phyloP scores from a whole-genome alignment of 2,888 invertebrate genomes.

The Dolomedes plantarius region DNA sequence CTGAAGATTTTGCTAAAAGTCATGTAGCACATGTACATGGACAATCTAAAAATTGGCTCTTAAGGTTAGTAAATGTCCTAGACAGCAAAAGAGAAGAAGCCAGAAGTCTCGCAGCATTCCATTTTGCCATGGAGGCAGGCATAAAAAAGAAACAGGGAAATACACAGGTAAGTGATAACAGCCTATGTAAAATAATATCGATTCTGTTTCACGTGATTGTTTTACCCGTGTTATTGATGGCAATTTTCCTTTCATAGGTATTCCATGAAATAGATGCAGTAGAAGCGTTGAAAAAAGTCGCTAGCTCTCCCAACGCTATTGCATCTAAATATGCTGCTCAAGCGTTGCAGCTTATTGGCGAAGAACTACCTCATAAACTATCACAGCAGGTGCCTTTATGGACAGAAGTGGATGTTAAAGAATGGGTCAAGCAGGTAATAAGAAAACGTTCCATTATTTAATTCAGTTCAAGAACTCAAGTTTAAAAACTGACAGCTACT shows the following conservation, averaged over 20 bases:
- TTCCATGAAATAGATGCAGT: conserved; percentile 96
- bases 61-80: conserved; percentile 93
- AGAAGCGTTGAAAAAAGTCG: conserved; percentile 95
- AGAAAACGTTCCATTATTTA: too few relatives aligned
- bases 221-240: too few relatives aligned
- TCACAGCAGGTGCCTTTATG: conserved; percentile 98
- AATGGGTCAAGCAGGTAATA: conserved; percentile 96
- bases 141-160: conserved; percentile 96
- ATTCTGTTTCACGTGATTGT: too few relatives aligned
- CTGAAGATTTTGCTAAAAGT: conserved; percentile 94
- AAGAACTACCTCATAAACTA: conserved; percentile 96
- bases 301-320: conserved; percentile 97
- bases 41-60: conserved; percentile 95
- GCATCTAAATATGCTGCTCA: conserved; percentile 98
- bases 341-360: conserved; percentile 93
- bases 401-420: conserved; percentile 96
- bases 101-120: conserved; percentile 96
- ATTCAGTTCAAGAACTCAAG: too few relatives aligned
- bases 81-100: conserved; percentile 97
- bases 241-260: conserved; percentile 22
- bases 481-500: too few relatives aligned
- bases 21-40: conserved; percentile 95
- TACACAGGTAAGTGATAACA: conserved; percentile 80
- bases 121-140: conserved; percentile 98
- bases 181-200: neutral